Evolutionary conservation across 2,888 invertebrate genomes (phyloP).

Genomic region (Mamestra brassicae): DNA sequence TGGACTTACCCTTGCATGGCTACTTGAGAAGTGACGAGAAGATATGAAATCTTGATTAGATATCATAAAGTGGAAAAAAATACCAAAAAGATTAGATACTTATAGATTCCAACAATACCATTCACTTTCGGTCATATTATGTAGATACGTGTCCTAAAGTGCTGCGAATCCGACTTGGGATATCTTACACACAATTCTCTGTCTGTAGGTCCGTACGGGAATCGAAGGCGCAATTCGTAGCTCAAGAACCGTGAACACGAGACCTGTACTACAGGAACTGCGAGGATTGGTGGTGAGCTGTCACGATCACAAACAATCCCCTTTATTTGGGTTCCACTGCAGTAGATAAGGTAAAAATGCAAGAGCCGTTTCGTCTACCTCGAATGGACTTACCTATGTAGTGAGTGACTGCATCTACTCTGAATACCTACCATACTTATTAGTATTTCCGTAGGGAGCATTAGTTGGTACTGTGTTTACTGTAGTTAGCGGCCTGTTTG

Average conservation of each 20-base stretch:
- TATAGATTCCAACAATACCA: background rate
- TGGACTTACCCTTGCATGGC: background rate
- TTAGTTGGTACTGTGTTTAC: background rate
- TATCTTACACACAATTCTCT: background rate
- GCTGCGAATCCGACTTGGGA: background rate
- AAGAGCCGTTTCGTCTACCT: background rate
- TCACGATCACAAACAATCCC: background rate
- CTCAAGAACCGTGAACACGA: background rate
- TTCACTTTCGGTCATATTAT: background rate
- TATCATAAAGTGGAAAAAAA: background rate
- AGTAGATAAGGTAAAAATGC: background rate
- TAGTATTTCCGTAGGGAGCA: background rate
- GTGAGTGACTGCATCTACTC: background rate
- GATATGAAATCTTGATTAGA: conserved; percentile 8
- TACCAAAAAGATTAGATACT: conserved; percentile 3
- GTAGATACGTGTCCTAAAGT: background rate
- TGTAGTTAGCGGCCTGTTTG: background rate
- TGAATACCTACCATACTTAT: background rate
- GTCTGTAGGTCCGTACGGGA: conserved; percentile 5
- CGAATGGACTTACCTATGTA: background rate
- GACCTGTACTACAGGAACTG: background rate
- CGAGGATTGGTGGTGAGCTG: background rate
- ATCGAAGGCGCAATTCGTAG: conserved; percentile 7
- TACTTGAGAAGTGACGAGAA: conserved; percentile 7
- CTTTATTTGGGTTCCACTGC: background rate